A percentile compares a stretch with the other conserved stretches of the same genome.
Conservation (phyloP, 2,888 invertebrate genomes). For the Sinopyrophorus schimmeli region DNA sequence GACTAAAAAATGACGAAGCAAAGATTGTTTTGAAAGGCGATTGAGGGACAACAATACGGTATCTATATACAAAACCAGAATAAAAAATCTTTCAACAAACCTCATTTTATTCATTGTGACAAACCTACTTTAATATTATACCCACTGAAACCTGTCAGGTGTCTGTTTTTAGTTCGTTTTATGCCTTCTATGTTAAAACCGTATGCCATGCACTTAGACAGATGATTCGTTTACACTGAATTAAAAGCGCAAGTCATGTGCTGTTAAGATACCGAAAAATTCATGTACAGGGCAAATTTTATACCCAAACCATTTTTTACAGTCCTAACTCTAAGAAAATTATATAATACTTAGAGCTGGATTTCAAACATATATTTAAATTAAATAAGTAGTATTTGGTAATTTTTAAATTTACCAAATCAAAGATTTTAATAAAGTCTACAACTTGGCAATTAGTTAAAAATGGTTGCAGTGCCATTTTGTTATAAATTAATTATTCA, state of each 20-base stretch:
- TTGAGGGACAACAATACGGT: conserved; percentile 17
- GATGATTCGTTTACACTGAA: conserved; percentile 22
- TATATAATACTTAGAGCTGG: too few species aligned
- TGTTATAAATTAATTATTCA: too few species aligned
- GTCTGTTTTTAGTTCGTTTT: conserved; percentile 40
- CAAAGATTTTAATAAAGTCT: too few species aligned
- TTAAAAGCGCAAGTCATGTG: conserved; percentile 35
- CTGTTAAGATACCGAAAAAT: conserved; percentile 24
- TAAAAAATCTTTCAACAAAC: conserved; percentile 34
- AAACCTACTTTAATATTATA: conserved; percentile 34
- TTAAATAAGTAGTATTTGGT: too few species aligned
- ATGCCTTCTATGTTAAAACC: conserved; percentile 29
- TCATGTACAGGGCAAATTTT: too few species aligned
- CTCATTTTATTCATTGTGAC: conserved; percentile 33
- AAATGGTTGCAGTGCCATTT: too few species aligned
- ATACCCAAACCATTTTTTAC: too few species aligned
- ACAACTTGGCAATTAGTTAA: too few species aligned
- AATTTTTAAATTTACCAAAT: too few species aligned
- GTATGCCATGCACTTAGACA: conserved; percentile 16
- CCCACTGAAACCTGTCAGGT: conserved; percentile 33
- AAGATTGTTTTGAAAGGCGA: conserved; percentile 21
- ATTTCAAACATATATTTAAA: too few species aligned
- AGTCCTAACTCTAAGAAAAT: too few species aligned
- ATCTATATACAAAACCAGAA: conserved; percentile 18
- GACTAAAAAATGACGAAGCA: conserved; percentile 21